Percentiles rank a stretch among this genome's conserved stretches.
phyloP scores from a whole-genome alignment of 2,888 invertebrate genomes.

The Andricus quercusramuli region DNA sequence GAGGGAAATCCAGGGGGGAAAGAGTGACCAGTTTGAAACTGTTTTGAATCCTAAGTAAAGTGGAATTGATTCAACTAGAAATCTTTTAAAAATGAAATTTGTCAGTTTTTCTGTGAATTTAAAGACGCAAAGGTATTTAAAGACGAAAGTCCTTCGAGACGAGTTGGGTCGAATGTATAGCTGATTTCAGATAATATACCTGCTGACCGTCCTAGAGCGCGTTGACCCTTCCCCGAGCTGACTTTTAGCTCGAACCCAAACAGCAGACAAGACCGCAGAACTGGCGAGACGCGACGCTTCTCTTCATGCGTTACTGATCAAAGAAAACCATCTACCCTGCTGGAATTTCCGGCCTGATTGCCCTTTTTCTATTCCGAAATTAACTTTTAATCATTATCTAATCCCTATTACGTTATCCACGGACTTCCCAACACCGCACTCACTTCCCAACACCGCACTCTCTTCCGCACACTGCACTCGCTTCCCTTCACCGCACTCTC shows the following conservation, averaged over 20 bases:
- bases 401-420: background rate
- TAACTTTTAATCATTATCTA: background rate
- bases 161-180: constrained; percentile 24
- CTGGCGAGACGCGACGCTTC: constrained; percentile 16
- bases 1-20: too few species aligned
- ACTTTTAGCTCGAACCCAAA: constrained; percentile 28
- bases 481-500: too few species aligned
- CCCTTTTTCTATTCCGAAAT: background rate
- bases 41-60: background rate
- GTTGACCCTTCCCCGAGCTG: constrained; percentile 62
- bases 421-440: background rate
- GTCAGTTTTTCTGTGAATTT: background rate
- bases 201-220: constrained; percentile 62
- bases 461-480: too few species aligned
- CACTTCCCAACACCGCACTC: too few species aligned
- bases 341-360: constrained; percentile 24
- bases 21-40: background rate
- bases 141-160: background rate
- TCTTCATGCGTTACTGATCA: constrained; percentile 31
- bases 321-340: constrained; percentile 7
- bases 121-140: background rate
- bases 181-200: constrained; percentile 49
- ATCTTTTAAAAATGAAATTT: background rate
- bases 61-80: background rate
- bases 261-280: constrained; percentile 12